These are phyloP conservation scores for Iselma pallidipennis DNA, from an alignment of 2,888 invertebrate species.

Conservation along the genomic window DNA sequence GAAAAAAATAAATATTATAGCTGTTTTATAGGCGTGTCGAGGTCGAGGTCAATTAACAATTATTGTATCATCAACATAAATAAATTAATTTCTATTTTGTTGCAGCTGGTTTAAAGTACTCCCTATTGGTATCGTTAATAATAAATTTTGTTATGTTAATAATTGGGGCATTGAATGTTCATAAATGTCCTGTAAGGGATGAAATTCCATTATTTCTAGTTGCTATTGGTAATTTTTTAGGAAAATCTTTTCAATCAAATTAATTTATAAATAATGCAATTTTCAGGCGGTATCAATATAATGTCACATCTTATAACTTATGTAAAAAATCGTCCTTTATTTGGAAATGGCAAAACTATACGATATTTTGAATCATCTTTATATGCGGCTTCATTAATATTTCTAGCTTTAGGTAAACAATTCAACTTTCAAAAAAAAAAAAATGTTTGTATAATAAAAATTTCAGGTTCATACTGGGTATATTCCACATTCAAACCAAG, in stretches of 20 bases:
- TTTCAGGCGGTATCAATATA: constrained; percentile 39
- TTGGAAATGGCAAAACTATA: constrained; percentile 21
- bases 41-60: background rate
- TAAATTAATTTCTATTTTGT: background rate
- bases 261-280: background rate
- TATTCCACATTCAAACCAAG: constrained; percentile 39
- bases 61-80: background rate
- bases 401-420: constrained; percentile 42
- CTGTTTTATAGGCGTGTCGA: background rate
- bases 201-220: constrained; percentile 47
- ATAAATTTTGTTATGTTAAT: constrained; percentile 42
- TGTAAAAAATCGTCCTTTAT: constrained; percentile 28
- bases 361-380: constrained; percentile 39
- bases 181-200: constrained; percentile 45
- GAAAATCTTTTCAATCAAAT: background rate
- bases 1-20: background rate
- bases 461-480: constrained; percentile 34
- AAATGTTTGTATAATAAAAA: background rate
- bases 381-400: constrained; percentile 40
- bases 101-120: constrained; percentile 42
- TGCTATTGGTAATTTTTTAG: constrained; percentile 41
- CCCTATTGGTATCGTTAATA: constrained; percentile 37
- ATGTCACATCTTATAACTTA: constrained; percentile 40
- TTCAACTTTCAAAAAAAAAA: constrained; percentile 5
- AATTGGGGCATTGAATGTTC: constrained; percentile 41